Evolutionary conservation across 2,888 invertebrate species (phyloP).

Genomic region (Drosophila infuscata): DNA sequence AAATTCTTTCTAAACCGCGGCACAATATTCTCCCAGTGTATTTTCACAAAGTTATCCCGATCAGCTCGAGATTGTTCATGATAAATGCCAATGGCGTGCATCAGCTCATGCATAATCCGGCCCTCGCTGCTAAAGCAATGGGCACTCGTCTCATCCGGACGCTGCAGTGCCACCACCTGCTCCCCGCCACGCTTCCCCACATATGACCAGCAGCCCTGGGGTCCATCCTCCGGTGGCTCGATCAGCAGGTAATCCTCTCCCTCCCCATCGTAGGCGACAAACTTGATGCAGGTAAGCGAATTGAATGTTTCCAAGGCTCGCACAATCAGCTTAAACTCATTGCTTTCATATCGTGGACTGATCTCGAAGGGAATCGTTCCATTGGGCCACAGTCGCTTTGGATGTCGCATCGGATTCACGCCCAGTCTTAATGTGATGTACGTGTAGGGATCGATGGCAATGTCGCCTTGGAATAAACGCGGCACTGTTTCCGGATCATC

Average conservation of each 20-base stretch:
- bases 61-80: conserved; percentile 93
- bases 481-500: conserved; percentile 89
- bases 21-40: conserved; percentile 88
- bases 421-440: conserved; percentile 88
- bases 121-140: conserved; percentile 89
- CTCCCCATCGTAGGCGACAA: conserved; percentile 88
- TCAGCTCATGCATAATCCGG: conserved; percentile 91
- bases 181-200: conserved; percentile 91
- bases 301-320: conserved; percentile 88
- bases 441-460: conserved; percentile 88
- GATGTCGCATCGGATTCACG: conserved; percentile 88
- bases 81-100: conserved; percentile 93
- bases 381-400: conserved; percentile 88
- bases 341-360: conserved; percentile 85
- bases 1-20: conserved; percentile 88
- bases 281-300: conserved; percentile 88
- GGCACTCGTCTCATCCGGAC: conserved; percentile 87
- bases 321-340: conserved; percentile 87
- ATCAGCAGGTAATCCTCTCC: conserved; percentile 88
- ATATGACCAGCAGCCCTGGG: conserved; percentile 91
- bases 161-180: conserved; percentile 90
- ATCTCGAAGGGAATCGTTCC: conserved; percentile 89
- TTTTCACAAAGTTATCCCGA: conserved; percentile 87
- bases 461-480: conserved; percentile 89
- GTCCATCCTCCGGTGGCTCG: conserved; percentile 88